Conservation (phyloP, 1,140 invertebrate genomes). For the Magallana ariakensis region DNA sequence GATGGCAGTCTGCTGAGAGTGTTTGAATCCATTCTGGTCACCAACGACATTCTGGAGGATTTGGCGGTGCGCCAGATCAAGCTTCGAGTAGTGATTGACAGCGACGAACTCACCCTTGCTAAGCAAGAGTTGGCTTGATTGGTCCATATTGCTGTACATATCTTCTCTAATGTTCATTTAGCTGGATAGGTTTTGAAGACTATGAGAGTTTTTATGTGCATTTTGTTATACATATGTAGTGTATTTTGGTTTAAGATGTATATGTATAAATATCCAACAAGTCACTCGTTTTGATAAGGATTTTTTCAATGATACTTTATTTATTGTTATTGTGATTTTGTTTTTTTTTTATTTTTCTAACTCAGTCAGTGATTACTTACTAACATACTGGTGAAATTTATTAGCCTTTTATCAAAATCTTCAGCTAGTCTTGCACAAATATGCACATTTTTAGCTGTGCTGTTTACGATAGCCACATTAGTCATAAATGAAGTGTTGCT, state of each 20-base stretch:
- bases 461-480: not conserved
- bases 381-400: not conserved
- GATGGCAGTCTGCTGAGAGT: constrained; percentile 60
- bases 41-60: constrained; percentile 52
- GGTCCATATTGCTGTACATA: not conserved
- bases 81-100: constrained; percentile 60
- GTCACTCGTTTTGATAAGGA: not conserved
- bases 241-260: not conserved
- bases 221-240: constrained; percentile 9
- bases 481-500: too few relatives aligned
- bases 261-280: not conserved
- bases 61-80: constrained; percentile 61
- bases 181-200: not conserved
- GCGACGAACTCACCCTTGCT: constrained; percentile 66
- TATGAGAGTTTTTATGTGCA: not conserved
- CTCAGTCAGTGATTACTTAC: constrained; percentile 1
- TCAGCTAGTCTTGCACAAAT: not conserved
- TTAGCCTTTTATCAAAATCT: not conserved
- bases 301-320: not conserved
- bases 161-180: not conserved
- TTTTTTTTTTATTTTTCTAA: not conserved
- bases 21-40: constrained; percentile 62
- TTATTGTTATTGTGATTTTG: not conserved
- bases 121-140: constrained; percentile 58
- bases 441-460: not conserved